Evolutionary conservation across 1,140 invertebrate species (phyloP), one percentile per base, ranked within the genome.

Genomic region (Wasmannia auropunctata): DNA sequence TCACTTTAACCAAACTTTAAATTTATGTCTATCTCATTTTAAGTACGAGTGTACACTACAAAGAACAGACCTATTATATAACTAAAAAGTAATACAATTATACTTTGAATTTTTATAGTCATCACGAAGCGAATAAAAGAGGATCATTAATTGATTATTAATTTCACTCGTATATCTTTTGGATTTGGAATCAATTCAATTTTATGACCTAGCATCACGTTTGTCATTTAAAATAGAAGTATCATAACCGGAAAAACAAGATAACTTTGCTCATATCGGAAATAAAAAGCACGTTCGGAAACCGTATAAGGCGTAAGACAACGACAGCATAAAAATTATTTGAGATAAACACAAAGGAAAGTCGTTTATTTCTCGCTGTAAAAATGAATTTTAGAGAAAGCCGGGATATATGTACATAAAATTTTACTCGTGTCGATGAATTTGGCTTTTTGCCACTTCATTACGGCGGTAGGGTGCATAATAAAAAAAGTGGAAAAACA

Each of bases 311-410:
- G 7, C 1, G 1, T n/a, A 16, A 22, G 54, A 40, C n/a, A 37
- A 25, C 51, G 11, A 60, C 3, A 22, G 28, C 40, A 40, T 49
- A 49, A 79, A 79, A 65, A 37, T 79, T 51, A 37, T 25, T 46
- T 1, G 4, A 76, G 28, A 22, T 34, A 31, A 25, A 10, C 28
- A 28, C 7, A 37, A 25, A 25, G 7, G 14, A 3, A 16, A 70
- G 22, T 69, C 8, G 63, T 58, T 70, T 81, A 69, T 43, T 70
- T 72, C 16, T 16, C 16, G 14, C 19, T 70, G 5, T 81, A 81
- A 81, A 81, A 56, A 56, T 65, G 19, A 0, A 63, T 7, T 77
- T 63, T 77, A 46, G 31, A 10, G 25, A 11, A 62, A 62, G 25
- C 37, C 11, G 19, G 5, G 25, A 3, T 31, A 16, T 0, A 5